Evolutionary conservation across 2,113 vertebrate species (phyloP).

Genomic region (Lepisosteus osseus): DNA sequence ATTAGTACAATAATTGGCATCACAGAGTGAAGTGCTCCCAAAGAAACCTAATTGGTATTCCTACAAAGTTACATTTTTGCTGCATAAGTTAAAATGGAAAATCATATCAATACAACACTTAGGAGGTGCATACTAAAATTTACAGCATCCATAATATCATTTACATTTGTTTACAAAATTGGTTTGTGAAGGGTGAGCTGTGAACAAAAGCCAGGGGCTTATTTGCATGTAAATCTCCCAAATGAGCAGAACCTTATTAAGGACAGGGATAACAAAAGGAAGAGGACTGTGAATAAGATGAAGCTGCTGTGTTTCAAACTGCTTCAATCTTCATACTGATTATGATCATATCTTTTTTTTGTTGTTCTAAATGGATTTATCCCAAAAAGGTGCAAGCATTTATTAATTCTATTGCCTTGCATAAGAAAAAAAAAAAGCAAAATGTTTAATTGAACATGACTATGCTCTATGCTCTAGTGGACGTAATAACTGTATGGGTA

Average conservation of each 20-base stretch:
- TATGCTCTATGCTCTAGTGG: too few relatives aligned
- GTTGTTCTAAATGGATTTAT: too few relatives aligned
- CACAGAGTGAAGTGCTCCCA: conserved; percentile 10
- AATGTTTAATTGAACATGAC: too few relatives aligned
- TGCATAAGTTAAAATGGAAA: conserved; percentile 12
- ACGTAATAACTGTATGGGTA: too few relatives aligned
- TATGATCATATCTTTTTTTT: neutral
- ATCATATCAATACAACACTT: conserved; percentile 8
- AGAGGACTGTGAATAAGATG: neutral
- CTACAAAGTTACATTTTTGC: conserved; percentile 8
- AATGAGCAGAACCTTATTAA: neutral
- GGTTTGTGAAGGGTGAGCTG: neutral
- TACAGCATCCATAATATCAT: neutral
- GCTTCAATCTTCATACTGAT: neutral
- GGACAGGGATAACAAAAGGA: neutral
- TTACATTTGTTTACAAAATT: neutral
- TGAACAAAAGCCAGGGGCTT: neutral
- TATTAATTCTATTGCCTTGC: too few relatives aligned
- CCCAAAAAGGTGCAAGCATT: too few relatives aligned
- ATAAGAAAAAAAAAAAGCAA: too few relatives aligned
- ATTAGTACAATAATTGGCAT: conserved; percentile 17
- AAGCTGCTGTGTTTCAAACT: neutral
- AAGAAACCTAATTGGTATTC: conserved; percentile 14
- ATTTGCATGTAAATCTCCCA: neutral
- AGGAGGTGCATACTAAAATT: neutral